Percentiles rank a stretch among this genome's conserved stretches.
These are phyloP conservation scores for Luehdorfia chinensis DNA, from an alignment of 1,140 invertebrate species.

Conservation along the genomic window DNA sequence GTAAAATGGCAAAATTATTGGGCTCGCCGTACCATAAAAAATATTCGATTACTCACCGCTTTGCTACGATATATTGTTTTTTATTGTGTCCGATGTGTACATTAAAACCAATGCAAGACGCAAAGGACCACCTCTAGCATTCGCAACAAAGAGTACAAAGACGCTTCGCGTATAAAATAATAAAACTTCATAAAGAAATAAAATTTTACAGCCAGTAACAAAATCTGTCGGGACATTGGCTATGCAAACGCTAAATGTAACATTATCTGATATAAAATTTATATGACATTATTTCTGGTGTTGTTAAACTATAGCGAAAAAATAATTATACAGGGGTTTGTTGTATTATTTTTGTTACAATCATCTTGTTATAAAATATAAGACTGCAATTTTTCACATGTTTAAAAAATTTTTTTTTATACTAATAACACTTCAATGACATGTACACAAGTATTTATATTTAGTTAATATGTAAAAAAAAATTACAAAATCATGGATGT, in stretches of 20 bases:
- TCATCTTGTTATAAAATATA: no score
- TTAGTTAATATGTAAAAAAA: no score
- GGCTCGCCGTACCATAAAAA: slow-evolving; percentile 37
- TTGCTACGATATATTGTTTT: slow-evolving; percentile 54
- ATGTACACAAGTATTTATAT: no score
- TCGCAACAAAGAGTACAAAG: slow-evolving; percentile 56
- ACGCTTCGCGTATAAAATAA: slow-evolving; percentile 52
- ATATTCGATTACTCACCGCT: slow-evolving; percentile 54
- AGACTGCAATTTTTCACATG: no score
- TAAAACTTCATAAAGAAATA: slow-evolving; percentile 67
- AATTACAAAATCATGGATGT: no score
- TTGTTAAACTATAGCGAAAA: no score
- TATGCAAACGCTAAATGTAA: slow-evolving; percentile 51
- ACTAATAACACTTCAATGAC: no score
- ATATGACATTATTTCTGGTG: no score
- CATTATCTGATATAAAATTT: slow-evolving; percentile 51
- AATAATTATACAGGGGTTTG: no score
- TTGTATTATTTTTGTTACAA: no score
- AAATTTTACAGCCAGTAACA: slow-evolving; percentile 64
- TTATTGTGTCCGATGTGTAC: slow-evolving; percentile 39
- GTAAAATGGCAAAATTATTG: slow-evolving; percentile 41
- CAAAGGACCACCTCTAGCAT: slow-evolving; percentile 54
- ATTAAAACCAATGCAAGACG: slow-evolving; percentile 39
- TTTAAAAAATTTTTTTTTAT: no score
- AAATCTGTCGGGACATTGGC: slow-evolving; percentile 46